Conservation (phyloP, 2,797 vertebrate genomes). For the Thunnus albacares region DNA sequence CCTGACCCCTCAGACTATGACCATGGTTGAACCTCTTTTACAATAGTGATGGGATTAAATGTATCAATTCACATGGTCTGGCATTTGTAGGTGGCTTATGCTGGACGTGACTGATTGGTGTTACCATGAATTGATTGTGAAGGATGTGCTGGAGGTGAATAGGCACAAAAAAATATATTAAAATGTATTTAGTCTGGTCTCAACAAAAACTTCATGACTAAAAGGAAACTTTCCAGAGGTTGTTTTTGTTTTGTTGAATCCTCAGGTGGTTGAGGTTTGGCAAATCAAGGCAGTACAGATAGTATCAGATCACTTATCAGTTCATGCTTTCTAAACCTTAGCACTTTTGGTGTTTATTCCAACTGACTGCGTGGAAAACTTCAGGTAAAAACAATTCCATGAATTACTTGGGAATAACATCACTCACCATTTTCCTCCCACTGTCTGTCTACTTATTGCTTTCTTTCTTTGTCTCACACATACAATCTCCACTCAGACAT, state of each 20-base stretch:
- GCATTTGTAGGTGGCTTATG: constrained; percentile 27
- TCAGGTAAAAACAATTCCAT: constrained; percentile 10
- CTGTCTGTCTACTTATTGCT: constrained; percentile 27
- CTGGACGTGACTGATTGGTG: constrained; percentile 9
- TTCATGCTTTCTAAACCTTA: neutral
- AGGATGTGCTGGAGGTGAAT: neutral
- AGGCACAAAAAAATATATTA: neutral
- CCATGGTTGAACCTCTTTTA: constrained; percentile 43
- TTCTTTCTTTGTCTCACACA: constrained; percentile 35
- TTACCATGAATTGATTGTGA: neutral
- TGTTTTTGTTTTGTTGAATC: constrained; percentile 10
- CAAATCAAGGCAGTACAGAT: constrained; percentile 3
- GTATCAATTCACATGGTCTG: constrained; percentile 57
- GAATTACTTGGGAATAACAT: constrained; percentile 1
- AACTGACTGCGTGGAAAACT: neutral
- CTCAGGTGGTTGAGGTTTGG: constrained; percentile 3
- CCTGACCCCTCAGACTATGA: constrained; percentile 58
- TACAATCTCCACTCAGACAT: constrained; percentile 48
- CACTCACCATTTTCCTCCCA: constrained; percentile 13
- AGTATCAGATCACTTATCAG: neutral
- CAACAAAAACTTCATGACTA: constrained; percentile 1
- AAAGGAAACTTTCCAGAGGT: neutral
- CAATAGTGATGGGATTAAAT: constrained; percentile 55
- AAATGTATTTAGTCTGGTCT: constrained; percentile 28
- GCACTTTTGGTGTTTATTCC: neutral